Percentiles rank a stretch among this genome's conserved stretches.
phyloP scores from a whole-genome alignment of 2,113 vertebrate species.

The Leptosomus discolor region DNA sequence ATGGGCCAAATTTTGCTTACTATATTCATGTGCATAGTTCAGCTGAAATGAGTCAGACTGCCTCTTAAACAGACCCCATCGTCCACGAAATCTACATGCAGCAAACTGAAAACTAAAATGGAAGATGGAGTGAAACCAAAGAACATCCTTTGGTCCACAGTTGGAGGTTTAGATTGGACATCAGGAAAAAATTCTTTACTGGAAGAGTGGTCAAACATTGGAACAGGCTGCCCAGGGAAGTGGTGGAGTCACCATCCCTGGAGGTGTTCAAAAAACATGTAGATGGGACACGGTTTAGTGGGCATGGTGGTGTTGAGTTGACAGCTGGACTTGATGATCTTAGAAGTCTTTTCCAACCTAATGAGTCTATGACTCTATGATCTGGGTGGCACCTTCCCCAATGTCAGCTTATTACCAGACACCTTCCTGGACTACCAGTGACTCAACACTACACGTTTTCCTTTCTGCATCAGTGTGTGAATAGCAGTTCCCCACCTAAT shows the following conservation, averaged over 20 bases:
- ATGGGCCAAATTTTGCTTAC: not conserved
- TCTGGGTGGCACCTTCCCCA: not conserved
- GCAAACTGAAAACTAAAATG: not conserved
- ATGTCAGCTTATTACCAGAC: not conserved
- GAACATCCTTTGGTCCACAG: not conserved
- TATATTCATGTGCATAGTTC: not conserved
- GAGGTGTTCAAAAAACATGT: too few species aligned
- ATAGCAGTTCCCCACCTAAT: not conserved
- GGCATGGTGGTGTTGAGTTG: too few species aligned
- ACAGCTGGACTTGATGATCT: too few species aligned
- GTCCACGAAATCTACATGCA: not conserved
- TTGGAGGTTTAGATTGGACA: too few species aligned
- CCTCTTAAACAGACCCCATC: not conserved
- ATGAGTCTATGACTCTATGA: too few species aligned
- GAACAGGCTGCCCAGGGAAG: too few species aligned
- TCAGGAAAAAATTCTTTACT: too few species aligned
- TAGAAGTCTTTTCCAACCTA: too few species aligned
- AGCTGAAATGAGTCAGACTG: not conserved
- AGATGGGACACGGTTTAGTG: too few species aligned
- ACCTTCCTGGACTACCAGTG: not conserved
- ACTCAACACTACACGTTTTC: not conserved
- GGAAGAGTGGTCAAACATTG: too few species aligned
- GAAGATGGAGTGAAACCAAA: not conserved
- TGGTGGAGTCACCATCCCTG: too few species aligned
- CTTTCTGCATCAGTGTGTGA: not conserved